Conservation (phyloP, 2,888 invertebrate species). For the Itoplectis maculator region DNA sequence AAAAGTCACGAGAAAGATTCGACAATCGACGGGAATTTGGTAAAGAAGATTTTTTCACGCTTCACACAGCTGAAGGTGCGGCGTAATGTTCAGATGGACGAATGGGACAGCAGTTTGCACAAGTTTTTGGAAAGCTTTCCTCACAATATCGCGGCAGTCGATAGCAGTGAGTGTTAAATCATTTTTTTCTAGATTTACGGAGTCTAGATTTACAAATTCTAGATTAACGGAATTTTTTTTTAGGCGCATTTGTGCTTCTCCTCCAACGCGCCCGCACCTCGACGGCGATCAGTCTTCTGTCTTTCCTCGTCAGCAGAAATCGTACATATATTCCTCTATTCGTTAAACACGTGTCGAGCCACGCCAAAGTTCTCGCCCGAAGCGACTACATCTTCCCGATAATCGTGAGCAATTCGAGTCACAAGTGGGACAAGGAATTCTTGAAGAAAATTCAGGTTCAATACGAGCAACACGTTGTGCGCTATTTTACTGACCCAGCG, state of each 20-base stretch:
- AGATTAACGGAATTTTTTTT: slow-evolving; percentile 57
- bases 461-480: slow-evolving; percentile 88
- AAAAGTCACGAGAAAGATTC: slow-evolving; percentile 35
- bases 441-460: slow-evolving; percentile 86
- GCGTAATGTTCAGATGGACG: slow-evolving; percentile 80
- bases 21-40: slow-evolving; percentile 69
- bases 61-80: slow-evolving; percentile 73
- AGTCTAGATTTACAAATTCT: too few species aligned
- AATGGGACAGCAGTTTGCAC: slow-evolving; percentile 86
- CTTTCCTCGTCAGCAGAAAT: slow-evolving; percentile 87
- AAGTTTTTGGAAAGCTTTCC: slow-evolving; percentile 88
- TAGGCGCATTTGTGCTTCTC: slow-evolving; percentile 74
- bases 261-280: slow-evolving; percentile 70
- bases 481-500: slow-evolving; percentile 80
- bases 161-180: slow-evolving; percentile 85
- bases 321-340: slow-evolving; percentile 85
- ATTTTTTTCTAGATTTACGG: too few species aligned
- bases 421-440: slow-evolving; percentile 84
- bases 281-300: slow-evolving; percentile 86
- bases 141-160: slow-evolving; percentile 86
- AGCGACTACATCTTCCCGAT: slow-evolving; percentile 89
- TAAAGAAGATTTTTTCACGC: slow-evolving; percentile 72
- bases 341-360: slow-evolving; percentile 84
- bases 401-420: slow-evolving; percentile 84
- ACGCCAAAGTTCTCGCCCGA: slow-evolving; percentile 85